A percentile compares a stretch with the other conserved stretches of the same genome.
phyloP scores from a whole-genome alignment of 92 coral and sea anemone genomes.

The Paramuricea clavata region DNA sequence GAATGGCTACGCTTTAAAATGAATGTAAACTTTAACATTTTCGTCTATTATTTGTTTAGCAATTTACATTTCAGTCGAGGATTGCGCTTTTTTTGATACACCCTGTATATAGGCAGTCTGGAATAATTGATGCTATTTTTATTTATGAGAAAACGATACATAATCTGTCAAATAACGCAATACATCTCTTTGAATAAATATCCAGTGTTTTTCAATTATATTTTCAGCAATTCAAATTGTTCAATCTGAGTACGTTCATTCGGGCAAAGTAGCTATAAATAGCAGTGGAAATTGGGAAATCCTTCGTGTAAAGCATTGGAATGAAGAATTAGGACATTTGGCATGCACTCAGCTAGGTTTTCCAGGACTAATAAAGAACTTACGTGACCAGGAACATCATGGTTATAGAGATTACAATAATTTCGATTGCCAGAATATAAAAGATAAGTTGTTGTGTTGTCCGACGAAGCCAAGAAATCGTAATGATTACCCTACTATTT shows the following conservation, averaged over 20 bases:
- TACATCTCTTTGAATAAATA: too few relatives aligned
- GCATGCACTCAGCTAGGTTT: conserved; percentile 17
- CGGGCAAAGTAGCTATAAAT: conserved; percentile 2
- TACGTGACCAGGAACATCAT: not conserved
- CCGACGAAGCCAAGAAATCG: not conserved
- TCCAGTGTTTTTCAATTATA: too few relatives aligned
- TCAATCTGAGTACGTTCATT: not conserved
- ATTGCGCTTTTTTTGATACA: too few relatives aligned
- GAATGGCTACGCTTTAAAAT: too few relatives aligned
- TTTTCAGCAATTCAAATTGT: not conserved
- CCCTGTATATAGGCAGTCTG: too few relatives aligned
- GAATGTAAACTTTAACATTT: too few relatives aligned
- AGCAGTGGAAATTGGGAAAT: not conserved
- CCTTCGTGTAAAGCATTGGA: not conserved
- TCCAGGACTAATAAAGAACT: conserved; percentile 5
- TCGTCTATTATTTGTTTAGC: too few relatives aligned
- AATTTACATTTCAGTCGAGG: too few relatives aligned
- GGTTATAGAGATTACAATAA: not conserved
- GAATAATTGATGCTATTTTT: too few relatives aligned
- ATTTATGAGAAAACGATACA: too few relatives aligned
- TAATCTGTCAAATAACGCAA: too few relatives aligned
- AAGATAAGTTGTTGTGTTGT: not conserved
- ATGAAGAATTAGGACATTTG: not conserved
- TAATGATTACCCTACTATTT: not conserved
- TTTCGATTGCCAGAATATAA: not conserved